Percentiles rank a stretch among this genome's conserved stretches.
Evolutionary conservation across 2,888 invertebrate species (phyloP).

Genomic region (Scaptomyza flava): DNA sequence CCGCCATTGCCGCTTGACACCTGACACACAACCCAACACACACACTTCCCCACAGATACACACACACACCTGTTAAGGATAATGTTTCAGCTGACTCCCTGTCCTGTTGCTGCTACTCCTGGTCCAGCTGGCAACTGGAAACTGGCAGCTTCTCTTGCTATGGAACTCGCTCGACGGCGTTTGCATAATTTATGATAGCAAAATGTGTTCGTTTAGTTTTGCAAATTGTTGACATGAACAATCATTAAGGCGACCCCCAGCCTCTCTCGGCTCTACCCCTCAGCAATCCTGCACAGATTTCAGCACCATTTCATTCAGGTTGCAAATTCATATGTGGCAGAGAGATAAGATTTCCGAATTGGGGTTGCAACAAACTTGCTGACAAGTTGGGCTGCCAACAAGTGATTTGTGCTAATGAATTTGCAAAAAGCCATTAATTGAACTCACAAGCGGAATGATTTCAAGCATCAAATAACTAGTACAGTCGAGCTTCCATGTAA

Average conservation of each 20-base stretch:
- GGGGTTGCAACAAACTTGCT: conserved; percentile 16
- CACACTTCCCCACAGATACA: conserved; percentile 5
- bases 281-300: conserved; percentile 60
- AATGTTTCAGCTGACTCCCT: conserved; percentile 9
- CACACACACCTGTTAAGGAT: conserved; percentile 18
- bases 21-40: conserved; percentile 26
- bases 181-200: conserved; percentile 77
- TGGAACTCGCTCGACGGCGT: conserved; percentile 50
- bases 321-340: conserved; percentile 32
- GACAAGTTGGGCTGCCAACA: conserved; percentile 29
- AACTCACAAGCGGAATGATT: neutral
- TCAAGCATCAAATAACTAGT: neutral
- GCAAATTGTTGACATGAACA: conserved; percentile 79
- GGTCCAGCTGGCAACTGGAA: conserved; percentile 15
- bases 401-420: conserved; percentile 27
- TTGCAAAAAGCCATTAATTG: conserved; percentile 16
- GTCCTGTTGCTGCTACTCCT: conserved; percentile 9
- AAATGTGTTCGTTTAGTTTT: conserved; percentile 80
- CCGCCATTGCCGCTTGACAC: conserved; percentile 59
- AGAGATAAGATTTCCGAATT: conserved; percentile 19
- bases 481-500: no score
- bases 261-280: no score
- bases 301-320: conserved; percentile 60
- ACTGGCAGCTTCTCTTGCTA: conserved; percentile 18
- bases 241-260: conserved; percentile 60